Evolutionary conservation across 2,797 vertebrate species (phyloP), one percentile per base, ranked within the genome.

Genomic region (Pagetopsis macropterus): DNA sequence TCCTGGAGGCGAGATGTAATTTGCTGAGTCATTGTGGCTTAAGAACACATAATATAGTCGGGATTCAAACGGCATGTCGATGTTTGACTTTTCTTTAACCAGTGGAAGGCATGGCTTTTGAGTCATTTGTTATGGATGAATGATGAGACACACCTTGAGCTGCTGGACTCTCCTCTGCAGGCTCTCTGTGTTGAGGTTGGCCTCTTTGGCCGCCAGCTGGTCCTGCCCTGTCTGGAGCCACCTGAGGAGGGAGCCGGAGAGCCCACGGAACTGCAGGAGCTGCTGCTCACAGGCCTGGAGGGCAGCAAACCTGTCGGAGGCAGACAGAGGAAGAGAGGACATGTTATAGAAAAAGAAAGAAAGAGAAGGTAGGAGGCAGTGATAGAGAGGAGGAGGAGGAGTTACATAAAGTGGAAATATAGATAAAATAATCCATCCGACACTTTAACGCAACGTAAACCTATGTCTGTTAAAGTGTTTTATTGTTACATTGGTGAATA

Each of bases 201-300:
- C 93, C 84, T 97, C 97, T 19, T 94, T 90, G 49, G 92, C 46
- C 0, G 95, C 95, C 76, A 98, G 90, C 84, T 92, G 96, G 58
- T 96, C 95, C 88, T 98, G 97, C 0, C 89, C 91, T 51, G 95
- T 94, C 91, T 96, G 97, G 48, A 99, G 92, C 98, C 98, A 99
- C 89, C 97, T 95, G 90, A 94, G 93, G 82, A 98, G 58, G 65
- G 94, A 92, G 33, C 93, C 91, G 0, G 97, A 96, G 88, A 97
- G 92, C 64, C 92, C 92, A 19, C 95, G 95, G 93, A 99, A 99
- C 59, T 96, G 93, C 0, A 91, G 93, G 84, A 99, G 89, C 76
- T 96, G 96, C 83, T 97, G 94, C 90, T 96, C 97, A 79, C 98
- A 99, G 84, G 92, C 95, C 45, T 96, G 95, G 1, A 96, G 94